Percentiles rank a stretch among this genome's conserved stretches.
Conservation (phyloP, 2,797 vertebrate species). For the Pogoniulus pusillus region DNA sequence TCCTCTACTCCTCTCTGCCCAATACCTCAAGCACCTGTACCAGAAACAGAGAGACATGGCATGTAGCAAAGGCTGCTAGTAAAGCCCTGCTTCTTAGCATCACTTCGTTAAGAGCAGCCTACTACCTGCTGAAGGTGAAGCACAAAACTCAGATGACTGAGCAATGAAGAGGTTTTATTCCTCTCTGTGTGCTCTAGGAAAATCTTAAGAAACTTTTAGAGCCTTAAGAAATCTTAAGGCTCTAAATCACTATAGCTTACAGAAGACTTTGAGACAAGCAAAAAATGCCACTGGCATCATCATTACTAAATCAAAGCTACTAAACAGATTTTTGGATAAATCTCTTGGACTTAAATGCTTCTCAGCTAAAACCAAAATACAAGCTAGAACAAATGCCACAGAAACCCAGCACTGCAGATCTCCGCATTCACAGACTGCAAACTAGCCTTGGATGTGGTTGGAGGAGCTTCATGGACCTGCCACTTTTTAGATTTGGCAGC, state of each 20-base stretch:
- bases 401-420: not conserved
- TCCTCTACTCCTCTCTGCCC: not conserved
- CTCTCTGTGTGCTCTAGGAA: not conserved
- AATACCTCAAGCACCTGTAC: not conserved
- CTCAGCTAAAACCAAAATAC: not conserved
- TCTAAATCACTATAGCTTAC: not conserved
- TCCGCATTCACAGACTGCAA: not conserved
- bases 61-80: rapidly evolving
- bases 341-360: not conserved
- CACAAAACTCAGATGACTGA: not conserved
- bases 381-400: not conserved
- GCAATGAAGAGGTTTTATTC: not conserved
- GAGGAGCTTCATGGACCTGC: rapidly evolving
- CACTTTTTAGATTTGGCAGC: not conserved
- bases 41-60: not conserved
- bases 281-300: not conserved
- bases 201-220: not conserved
- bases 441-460: not conserved
- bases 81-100: not conserved
- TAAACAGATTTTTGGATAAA: not conserved
- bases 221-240: too few species aligned
- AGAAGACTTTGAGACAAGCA: not conserved
- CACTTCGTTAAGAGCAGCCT: not conserved
- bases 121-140: not conserved
- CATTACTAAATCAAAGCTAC: not conserved